Percentiles rank a stretch among this genome's conserved stretches.
Evolutionary conservation across 2,888 invertebrate genomes (phyloP).

Genomic region (Tiliacea aurago): DNA sequence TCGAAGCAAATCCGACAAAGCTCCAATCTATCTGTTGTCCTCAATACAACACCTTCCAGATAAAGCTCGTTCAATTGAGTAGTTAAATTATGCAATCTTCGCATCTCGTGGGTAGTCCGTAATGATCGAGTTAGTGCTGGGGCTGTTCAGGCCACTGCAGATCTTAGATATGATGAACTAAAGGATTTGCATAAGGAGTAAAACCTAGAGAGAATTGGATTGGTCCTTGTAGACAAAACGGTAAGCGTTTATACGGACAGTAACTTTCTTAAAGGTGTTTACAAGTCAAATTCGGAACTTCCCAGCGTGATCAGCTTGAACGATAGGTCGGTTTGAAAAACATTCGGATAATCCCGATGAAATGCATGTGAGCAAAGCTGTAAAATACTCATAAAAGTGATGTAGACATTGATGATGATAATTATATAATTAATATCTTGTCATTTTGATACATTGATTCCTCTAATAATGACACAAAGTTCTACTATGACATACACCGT

Average conservation of each 20-base stretch:
- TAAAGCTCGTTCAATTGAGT: slow-evolving; percentile 59
- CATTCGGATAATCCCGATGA: not conserved
- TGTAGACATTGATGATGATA: not conserved
- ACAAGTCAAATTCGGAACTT: not conserved
- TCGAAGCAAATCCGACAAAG: slow-evolving; percentile 38
- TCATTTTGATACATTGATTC: not conserved
- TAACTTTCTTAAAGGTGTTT: not conserved
- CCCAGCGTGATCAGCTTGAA: not conserved
- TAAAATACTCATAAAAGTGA: not conserved
- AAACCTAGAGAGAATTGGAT: slow-evolving; percentile 34
- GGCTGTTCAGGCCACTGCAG: slow-evolving; percentile 41
- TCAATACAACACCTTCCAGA: slow-evolving; percentile 49
- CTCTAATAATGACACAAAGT: not conserved
- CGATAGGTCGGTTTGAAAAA: not conserved
- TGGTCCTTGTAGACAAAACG: slow-evolving; percentile 16
- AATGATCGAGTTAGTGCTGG: slow-evolving; percentile 69
- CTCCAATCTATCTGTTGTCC: slow-evolving; percentile 43
- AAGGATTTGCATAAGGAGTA: slow-evolving; percentile 59
- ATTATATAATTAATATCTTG: not conserved
- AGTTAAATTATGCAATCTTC: slow-evolving; percentile 70
- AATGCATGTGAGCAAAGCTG: not conserved
- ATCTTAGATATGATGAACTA: slow-evolving; percentile 61
- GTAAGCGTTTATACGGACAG: not conserved
- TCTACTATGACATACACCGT: not conserved
- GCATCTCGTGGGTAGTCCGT: slow-evolving; percentile 67